Conservation (phyloP, 1,140 invertebrate species). For the Drosophila carrolli region DNA sequence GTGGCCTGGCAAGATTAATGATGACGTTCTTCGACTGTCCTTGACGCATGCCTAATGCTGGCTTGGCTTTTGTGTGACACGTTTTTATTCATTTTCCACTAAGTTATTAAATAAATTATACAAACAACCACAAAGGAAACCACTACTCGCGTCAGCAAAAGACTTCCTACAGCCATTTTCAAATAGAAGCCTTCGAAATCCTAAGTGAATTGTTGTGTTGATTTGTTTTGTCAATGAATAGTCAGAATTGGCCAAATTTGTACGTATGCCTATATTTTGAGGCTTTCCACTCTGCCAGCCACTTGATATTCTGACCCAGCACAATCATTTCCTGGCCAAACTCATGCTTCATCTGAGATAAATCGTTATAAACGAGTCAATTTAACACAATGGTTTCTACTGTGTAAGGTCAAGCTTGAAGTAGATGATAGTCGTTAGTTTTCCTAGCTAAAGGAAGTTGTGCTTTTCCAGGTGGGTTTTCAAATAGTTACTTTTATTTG, state of each 20-base stretch:
- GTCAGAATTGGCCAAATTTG: slow-evolving; percentile 3
- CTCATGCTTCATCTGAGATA: slow-evolving; percentile 15
- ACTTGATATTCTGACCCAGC: slow-evolving; percentile 26
- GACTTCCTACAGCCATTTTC: background rate
- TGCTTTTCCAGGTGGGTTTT: too few species aligned
- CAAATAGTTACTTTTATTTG: too few species aligned
- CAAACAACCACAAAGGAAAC: slow-evolving; percentile 22
- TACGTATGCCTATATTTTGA: slow-evolving; percentile 1
- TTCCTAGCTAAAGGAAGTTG: background rate
- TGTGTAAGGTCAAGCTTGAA: slow-evolving; percentile 5
- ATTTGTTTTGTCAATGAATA: slow-evolving; percentile 17
- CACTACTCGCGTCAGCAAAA: slow-evolving; percentile 24
- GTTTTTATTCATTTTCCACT: slow-evolving; percentile 17
- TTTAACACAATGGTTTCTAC: slow-evolving; percentile 5
- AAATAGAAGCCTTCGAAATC: slow-evolving; percentile 14
- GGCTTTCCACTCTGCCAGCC: background rate
- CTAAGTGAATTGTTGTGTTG: slow-evolving; percentile 41
- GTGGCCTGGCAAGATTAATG: slow-evolving; percentile 57
- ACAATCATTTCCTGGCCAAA: slow-evolving; percentile 31
- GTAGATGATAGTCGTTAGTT: background rate
- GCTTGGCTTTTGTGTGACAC: slow-evolving; percentile 1
- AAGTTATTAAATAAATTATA: slow-evolving; percentile 77
- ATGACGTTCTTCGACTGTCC: slow-evolving; percentile 37
- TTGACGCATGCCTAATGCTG: slow-evolving; percentile 21
- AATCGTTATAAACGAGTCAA: slow-evolving; percentile 36